Conservation (phyloP, 2,113 vertebrate species). For the Caloenas nicobarica region DNA sequence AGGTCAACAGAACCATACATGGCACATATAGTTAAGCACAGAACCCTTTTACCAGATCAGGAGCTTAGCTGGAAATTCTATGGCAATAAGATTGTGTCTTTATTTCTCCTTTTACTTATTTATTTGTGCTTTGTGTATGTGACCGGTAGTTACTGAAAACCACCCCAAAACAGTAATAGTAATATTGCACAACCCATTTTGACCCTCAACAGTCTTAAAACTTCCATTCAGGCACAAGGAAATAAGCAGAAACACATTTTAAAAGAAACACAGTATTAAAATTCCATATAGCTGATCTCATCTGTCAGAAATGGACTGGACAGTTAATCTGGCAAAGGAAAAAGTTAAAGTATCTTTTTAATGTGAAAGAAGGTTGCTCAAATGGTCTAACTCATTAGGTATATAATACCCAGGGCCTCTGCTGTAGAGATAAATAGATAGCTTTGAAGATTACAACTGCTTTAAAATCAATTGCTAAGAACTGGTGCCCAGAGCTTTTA, state of each 20-base stretch:
- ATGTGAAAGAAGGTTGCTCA: constrained; percentile 42
- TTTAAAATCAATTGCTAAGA: constrained; percentile 61
- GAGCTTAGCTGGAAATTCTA: background rate
- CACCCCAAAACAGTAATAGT: background rate
- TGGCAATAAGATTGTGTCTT: background rate
- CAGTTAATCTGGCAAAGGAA: constrained; percentile 10
- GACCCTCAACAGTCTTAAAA: background rate
- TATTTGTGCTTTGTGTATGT: background rate
- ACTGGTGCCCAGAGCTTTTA: constrained; percentile 48
- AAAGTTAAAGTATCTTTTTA: constrained; percentile 29
- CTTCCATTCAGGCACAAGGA: background rate
- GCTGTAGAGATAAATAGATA: constrained; percentile 53
- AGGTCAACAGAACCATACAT: background rate
- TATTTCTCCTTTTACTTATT: background rate
- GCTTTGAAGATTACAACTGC: constrained; percentile 61
- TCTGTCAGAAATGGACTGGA: constrained; percentile 23
- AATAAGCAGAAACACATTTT: background rate
- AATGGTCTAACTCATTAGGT: constrained; percentile 39
- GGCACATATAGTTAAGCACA: background rate
- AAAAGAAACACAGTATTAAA: constrained; percentile 14
- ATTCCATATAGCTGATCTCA: constrained; percentile 27
- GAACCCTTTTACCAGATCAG: background rate
- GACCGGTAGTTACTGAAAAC: background rate
- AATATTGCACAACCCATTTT: background rate
- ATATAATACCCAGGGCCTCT: constrained; percentile 56